phyloP scores from a whole-genome alignment of 2,797 vertebrate genomes.

The Phrynocephalus guinanensis region DNA sequence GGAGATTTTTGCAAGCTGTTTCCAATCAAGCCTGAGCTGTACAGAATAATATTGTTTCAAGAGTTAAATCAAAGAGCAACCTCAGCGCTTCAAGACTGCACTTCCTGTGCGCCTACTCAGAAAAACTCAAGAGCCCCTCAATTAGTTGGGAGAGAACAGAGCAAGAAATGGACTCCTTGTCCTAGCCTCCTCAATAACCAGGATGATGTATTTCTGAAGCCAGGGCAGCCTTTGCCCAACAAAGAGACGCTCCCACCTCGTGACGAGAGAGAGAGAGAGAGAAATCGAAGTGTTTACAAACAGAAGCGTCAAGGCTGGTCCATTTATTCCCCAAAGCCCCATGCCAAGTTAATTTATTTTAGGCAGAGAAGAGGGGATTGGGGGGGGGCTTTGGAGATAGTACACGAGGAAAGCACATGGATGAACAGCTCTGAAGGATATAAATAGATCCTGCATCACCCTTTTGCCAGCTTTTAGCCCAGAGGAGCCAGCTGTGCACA shows the following conservation, averaged over 20 bases:
- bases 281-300: constrained; percentile 22
- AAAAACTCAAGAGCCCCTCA: not conserved
- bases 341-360: constrained; percentile 22
- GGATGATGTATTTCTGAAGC: not conserved
- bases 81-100: not conserved
- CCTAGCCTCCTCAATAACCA: not conserved
- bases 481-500: not conserved
- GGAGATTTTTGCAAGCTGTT: not conserved
- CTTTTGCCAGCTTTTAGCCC: not conserved
- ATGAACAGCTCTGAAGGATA: constrained; percentile 2
- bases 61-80: not conserved
- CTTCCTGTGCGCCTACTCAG: not conserved
- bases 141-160: not conserved
- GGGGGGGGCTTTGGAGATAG: not conserved
- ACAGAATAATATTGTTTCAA: not conserved
- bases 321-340: not conserved
- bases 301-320: not conserved
- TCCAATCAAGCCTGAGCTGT: not conserved
- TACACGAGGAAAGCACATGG: constrained; percentile 27
- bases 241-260: not conserved
- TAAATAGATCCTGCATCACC: constrained; percentile 30
- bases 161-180: not conserved
- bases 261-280: not conserved
- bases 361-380: not conserved
- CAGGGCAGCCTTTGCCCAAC: no score